Base-by-base conservation (phyloP, 1,140 invertebrate genomes). In the Drosophila ananassae region DNA sequence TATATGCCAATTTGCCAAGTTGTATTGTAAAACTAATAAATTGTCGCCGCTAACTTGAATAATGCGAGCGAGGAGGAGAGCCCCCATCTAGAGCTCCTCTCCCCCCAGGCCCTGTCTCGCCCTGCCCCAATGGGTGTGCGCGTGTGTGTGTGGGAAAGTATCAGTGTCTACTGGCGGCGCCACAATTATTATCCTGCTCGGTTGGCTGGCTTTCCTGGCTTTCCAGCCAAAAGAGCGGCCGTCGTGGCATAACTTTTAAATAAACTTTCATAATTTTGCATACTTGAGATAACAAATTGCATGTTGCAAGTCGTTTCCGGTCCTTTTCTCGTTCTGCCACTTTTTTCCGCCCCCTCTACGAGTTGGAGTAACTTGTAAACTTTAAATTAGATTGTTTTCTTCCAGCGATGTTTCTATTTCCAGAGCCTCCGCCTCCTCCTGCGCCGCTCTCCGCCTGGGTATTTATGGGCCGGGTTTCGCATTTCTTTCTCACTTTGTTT, bases 231-330 rank as follows among this genome's bases (percentile, higher is more conserved):
- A 84, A 74, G 81, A 60, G 73, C 63, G 67, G 64, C 63, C 60
- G 81, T 68, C 60, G 81, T 73, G 80, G 73, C 81, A 78, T 76
- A 84, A 84, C 80, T 84, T 84, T 84, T 84, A 84, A 84, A 84
- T 84, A 84, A 84, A 84, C 81, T 84, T 84, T 84, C 81, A 84
- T 84, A 84, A 84, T 84, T 84, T 84, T 84, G 81, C 81, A 84
- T 84, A 84, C 81, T 84, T 84, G 80, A 84, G 81, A 84, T 84
- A 84, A 84, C 81, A 84, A 84, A 84, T 84, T 84, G 81, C 81
- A 84, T 77, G 76, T 71, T 84, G 80, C 77, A 79, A 77, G 81
- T 79, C 62, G 73, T 79, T 79, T 84, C 76, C 80, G 56, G 53
- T 22, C 48, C 8, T 4, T 56, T 34, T 30, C 34, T 21, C 53